phyloP scores from a whole-genome alignment of 2,888 invertebrate genomes.

The Plagiodera versicolora region DNA sequence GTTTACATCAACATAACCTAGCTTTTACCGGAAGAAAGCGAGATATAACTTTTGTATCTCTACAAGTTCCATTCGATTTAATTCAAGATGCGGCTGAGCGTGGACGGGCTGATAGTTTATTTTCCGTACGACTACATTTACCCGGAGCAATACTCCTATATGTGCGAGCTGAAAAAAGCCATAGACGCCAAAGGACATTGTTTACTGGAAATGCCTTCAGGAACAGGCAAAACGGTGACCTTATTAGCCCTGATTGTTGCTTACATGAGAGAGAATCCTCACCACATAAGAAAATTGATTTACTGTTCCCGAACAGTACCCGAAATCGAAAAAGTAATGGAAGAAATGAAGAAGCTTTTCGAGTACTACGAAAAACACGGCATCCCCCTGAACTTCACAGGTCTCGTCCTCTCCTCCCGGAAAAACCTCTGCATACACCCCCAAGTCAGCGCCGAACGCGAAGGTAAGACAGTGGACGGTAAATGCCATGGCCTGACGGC shows the following conservation, averaged over 20 bases:
- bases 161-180: slow-evolving; percentile 94
- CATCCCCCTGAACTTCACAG: slow-evolving; percentile 73
- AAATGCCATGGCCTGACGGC: slow-evolving; percentile 94
- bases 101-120: slow-evolving; percentile 93
- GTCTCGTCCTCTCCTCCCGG: slow-evolving; percentile 90
- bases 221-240: slow-evolving; percentile 97
- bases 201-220: slow-evolving; percentile 98
- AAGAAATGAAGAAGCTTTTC: slow-evolving; percentile 89
- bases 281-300: slow-evolving; percentile 83
- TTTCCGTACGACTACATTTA: slow-evolving; percentile 99
- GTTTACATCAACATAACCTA: not conserved
- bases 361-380: slow-evolving; percentile 84
- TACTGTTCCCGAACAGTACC: slow-evolving; percentile 99
- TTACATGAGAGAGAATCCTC: slow-evolving; percentile 89
- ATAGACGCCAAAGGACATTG: slow-evolving; percentile 98
- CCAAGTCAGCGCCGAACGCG: slow-evolving; percentile 82
- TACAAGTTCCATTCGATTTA: too few relatives aligned
- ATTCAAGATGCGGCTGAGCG: slow-evolving; percentile 66
- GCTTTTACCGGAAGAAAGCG: not conserved
- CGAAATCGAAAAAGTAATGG: slow-evolving; percentile 97
- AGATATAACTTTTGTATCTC: not conserved
- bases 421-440: slow-evolving; percentile 99
- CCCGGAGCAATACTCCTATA: slow-evolving; percentile 98
- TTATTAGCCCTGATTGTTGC: slow-evolving; percentile 91
- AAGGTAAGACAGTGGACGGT: slow-evolving; percentile 93